These are phyloP conservation scores for Dasysyrphus tricinctus DNA, from an alignment of 2,888 invertebrate genomes.

Conservation along the genomic window DNA sequence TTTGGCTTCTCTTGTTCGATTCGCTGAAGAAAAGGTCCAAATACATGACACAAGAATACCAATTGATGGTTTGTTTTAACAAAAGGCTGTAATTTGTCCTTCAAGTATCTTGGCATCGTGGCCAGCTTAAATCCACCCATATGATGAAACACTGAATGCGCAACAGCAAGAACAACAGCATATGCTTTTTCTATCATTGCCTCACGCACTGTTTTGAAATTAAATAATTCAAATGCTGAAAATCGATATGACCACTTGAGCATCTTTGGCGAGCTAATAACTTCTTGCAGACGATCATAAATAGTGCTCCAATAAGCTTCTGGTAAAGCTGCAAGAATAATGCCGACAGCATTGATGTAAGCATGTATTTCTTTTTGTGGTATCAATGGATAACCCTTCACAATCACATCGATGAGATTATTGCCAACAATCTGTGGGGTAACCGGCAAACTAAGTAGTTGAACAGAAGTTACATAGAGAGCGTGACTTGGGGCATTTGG, in stretches of 20 bases:
- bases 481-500: constrained; percentile 98
- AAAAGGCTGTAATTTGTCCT: constrained; percentile 91
- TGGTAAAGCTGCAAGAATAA: constrained; percentile 95
- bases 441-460: constrained; percentile 96
- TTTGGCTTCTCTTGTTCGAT: constrained; percentile 92
- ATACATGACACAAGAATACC: constrained; percentile 94
- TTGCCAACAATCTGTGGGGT: constrained; percentile 91
- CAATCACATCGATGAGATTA: constrained; percentile 93
- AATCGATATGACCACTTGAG: constrained; percentile 89
- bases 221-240: constrained; percentile 92
- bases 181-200: constrained; percentile 93
- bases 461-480: constrained; percentile 97
- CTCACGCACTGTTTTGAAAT: constrained; percentile 90
- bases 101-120: constrained; percentile 91
- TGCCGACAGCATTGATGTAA: constrained; percentile 96
- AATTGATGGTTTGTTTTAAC: constrained; percentile 95
- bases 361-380: constrained; percentile 93
- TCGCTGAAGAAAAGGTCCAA: constrained; percentile 96
- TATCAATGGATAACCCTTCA: constrained; percentile 92
- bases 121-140: constrained; percentile 96
- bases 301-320: constrained; percentile 96
- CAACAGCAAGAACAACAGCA: constrained; percentile 93
- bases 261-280: constrained; percentile 89
- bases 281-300: constrained; percentile 92
- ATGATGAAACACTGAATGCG: constrained; percentile 98